Conservation (phyloP, 2,113 vertebrate genomes). For the Macroglossus sobrinus region DNA sequence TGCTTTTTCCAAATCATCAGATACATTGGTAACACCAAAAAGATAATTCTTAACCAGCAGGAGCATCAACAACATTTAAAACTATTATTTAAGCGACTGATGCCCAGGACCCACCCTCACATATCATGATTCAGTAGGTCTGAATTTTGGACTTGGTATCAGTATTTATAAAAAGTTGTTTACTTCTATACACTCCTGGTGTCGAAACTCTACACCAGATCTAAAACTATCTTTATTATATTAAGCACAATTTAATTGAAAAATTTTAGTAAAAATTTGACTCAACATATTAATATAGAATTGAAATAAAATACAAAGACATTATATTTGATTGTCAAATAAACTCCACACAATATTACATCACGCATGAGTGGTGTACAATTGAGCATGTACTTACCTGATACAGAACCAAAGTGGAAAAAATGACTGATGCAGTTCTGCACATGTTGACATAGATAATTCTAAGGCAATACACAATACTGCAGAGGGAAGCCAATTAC, state of each 20-base stretch:
- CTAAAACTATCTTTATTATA: neutral
- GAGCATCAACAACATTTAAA: neutral
- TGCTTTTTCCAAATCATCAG: neutral
- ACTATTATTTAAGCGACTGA: neutral
- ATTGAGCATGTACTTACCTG: neutral
- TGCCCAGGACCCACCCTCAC: fast-evolving
- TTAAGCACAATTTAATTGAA: neutral
- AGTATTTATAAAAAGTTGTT: neutral
- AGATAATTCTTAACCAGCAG: neutral
- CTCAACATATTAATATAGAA: neutral
- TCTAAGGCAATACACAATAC: fast-evolving
- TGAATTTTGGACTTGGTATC: neutral
- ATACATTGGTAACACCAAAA: neutral
- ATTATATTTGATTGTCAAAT: neutral
- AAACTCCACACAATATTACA: neutral
- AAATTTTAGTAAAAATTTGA: neutral
- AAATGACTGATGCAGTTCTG: neutral
- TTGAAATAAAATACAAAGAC: neutral
- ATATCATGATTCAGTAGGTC: neutral
- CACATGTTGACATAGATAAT: fast-evolving
- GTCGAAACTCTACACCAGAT: neutral
- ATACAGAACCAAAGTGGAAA: neutral
- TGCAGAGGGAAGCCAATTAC: neutral
- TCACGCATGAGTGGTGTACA: neutral
- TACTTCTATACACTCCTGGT: neutral